Base-by-base conservation (phyloP, 2,113 vertebrate species). In the Heterochromis multidens region DNA sequence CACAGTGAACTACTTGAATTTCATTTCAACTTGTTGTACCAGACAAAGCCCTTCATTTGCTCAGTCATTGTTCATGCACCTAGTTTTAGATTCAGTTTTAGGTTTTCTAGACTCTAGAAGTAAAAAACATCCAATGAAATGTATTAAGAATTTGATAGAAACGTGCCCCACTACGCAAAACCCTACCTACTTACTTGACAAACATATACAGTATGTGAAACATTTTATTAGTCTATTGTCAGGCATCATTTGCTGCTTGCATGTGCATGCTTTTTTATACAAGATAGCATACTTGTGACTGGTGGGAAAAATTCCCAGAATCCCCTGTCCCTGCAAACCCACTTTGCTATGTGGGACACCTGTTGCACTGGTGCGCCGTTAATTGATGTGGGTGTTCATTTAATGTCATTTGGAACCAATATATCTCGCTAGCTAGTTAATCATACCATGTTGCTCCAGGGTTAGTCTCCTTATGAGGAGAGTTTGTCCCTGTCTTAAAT, bases 261-360 rank as follows among this genome's bases (percentile, higher is more conserved):
- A 33, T 57, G 35, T 56, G 29, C 59, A 1, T 31, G n/a, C 11
- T 35, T 14, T 74, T 74, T 74, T 54, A 27, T 23, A 27, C 46
- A n/a, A 43, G 57, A 37, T 7, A 7, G 6, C 19, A 27, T 61
- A 35, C 25, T 60, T 70, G 19, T 23, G 16, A 74, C 14, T 62
- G 79, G 77, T 35, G 60, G 65, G 10, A 62, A 67, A 31, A 54
- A 74, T 16, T 79, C 11, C 31, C 25, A 65, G 57, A 84, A 19
- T 80, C 33, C 58, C 46, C 54, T 46, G 19, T 84, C 67, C 33
- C 31, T 57, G 35, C 37, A 88, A 88, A 91, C 74, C 80, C 59
- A 85, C 61, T 90, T 90, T 83, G 27, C 56, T 88, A 92, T 87
- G 88, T 92, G 85, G 89, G 86, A 81, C 89, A 93, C 60, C 37